Evolutionary conservation across 2,888 invertebrate species (phyloP), one percentile per base, ranked within the genome.

Genomic region (Eupithecia pulchellata): DNA sequence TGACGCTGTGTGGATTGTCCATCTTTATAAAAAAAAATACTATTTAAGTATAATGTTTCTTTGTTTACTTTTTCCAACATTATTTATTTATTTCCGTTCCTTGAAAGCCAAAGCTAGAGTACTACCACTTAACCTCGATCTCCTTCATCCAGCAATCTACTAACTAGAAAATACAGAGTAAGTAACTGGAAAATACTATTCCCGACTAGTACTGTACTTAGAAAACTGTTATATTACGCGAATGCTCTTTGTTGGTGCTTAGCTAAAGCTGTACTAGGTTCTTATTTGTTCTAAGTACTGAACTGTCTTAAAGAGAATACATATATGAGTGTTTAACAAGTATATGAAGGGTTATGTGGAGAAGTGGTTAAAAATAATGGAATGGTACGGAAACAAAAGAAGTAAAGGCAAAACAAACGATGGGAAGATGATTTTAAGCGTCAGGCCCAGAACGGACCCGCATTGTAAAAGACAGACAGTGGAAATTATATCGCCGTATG

Each of bases 181-280:
- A 57, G 57, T 57, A 57, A 57, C 57, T 57, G 29, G 57, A 57
- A 57, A 57, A 57, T 55, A 55, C 55, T 27, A 27, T 57, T 57
- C 27, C 57, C 27, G 17, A 42, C 52, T 52, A 32, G 20, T 25
- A 55, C 25, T 52, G 17, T 36, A 36, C 39, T 30, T 60, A 34
- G 14, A 57, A 25, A 64, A 55, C 65, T 60, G 34, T 61, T 65
- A 61, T 69, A 61, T 65, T 30, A 61, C 65, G 69, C 9, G 64
- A 69, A 61, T 36, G 58, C 42, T 39, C 69, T 64, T n/a, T 60
- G 52, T 20, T 42, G n/a, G 66, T 66, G 29, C 57, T 66, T 70
- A 62, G 39, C 55, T 32, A 42, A 66, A 70, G 55, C 69, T 63
- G 62, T 32, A 39, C 27, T 42, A 14, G 11, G 64, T 64, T 68